Evolutionary conservation across 2,113 vertebrate genomes (phyloP).

Genomic region (Pao palembangensis): DNA sequence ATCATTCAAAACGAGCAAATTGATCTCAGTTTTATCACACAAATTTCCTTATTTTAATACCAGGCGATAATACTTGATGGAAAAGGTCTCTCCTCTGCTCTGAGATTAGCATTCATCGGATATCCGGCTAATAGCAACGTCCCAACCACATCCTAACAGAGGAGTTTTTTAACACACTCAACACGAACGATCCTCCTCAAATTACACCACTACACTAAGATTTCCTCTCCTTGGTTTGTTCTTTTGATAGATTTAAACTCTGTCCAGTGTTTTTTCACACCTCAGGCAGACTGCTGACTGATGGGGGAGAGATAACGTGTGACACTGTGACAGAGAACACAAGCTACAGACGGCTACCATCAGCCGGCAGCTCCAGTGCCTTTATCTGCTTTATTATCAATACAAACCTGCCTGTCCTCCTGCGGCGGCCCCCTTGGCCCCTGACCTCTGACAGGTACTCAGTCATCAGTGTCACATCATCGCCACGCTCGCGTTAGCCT

Average conservation of each 20-base stretch:
- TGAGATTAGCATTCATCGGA: constrained; percentile 13
- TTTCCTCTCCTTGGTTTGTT: background rate
- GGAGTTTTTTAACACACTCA: constrained; percentile 3
- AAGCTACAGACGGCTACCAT: background rate
- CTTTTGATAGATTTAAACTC: background rate
- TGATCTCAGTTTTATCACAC: constrained; percentile 38
- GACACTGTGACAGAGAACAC: constrained; percentile 18
- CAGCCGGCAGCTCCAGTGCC: constrained; percentile 33
- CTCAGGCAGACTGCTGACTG: constrained; percentile 35
- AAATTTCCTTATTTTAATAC: background rate
- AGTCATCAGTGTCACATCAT: constrained; percentile 12
- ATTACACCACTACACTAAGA: background rate
- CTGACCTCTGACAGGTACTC: constrained; percentile 25
- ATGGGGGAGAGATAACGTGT: constrained; percentile 35
- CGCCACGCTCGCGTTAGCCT: background rate
- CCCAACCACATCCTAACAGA: constrained; percentile 15
- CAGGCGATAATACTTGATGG: no score
- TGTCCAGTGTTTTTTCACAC: constrained; percentile 16
- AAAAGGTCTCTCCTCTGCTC: background rate
- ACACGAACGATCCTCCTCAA: no score
- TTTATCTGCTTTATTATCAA: constrained; percentile 39
- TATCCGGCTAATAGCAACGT: constrained; percentile 14
- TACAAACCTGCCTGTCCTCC: constrained; percentile 18
- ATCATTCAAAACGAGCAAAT: constrained; percentile 40
- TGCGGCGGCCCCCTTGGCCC: background rate